Evolutionary conservation across 2,888 invertebrate genomes (phyloP).

Genomic region (Acanthosoma haemorrhoidale): DNA sequence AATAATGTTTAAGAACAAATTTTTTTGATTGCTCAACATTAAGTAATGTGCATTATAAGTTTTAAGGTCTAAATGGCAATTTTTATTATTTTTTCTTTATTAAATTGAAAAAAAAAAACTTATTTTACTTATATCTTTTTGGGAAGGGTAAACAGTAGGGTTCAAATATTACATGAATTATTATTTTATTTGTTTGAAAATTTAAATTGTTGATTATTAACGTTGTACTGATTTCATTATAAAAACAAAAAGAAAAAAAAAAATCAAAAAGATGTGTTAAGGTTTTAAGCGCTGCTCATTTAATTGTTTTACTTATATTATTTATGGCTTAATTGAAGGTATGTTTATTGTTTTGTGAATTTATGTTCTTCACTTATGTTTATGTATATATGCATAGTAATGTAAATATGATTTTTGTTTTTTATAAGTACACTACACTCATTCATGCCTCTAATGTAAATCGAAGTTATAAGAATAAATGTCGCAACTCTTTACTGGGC

Average conservation of each 20-base stretch:
- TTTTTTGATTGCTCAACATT: constrained; percentile 25
- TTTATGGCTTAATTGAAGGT: constrained; percentile 5
- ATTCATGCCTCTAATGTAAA: background rate
- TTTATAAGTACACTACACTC: background rate
- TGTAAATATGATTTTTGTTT: background rate
- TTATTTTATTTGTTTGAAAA: constrained; percentile 10
- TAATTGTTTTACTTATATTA: constrained; percentile 8
- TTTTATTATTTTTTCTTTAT: background rate
- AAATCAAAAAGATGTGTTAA: background rate
- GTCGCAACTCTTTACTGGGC: background rate
- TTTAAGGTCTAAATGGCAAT: background rate
- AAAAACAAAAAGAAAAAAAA: background rate
- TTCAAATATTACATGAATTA: constrained; percentile 25
- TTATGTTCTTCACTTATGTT: background rate
- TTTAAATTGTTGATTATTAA: background rate
- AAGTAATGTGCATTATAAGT: constrained; percentile 17
- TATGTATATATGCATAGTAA: constrained; percentile 4
- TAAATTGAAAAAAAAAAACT: background rate
- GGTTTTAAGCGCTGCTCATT: constrained; percentile 2
- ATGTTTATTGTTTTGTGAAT: constrained; percentile 10
- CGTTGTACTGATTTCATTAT: background rate
- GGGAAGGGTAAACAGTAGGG: constrained; percentile 3
- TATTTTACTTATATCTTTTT: background rate
- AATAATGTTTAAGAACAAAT: background rate
- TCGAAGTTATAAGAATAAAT: background rate